Base-by-base conservation (phyloP, 2,113 vertebrate species). In the Donacobius atricapilla region DNA sequence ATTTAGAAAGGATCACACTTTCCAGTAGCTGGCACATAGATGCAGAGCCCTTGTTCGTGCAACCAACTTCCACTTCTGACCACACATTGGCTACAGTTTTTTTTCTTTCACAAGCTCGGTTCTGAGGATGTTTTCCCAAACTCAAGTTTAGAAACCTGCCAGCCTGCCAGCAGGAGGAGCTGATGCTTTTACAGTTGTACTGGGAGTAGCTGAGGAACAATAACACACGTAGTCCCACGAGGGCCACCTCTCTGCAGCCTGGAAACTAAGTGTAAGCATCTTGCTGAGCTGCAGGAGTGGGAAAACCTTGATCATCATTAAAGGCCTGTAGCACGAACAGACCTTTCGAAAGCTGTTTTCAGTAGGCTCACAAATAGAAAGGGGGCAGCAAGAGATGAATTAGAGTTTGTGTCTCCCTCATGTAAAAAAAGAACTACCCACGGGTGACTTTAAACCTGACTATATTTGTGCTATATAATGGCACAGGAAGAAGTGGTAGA, bases 121-220 rank as follows among this genome's bases (percentile, higher is more conserved):
- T 80, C 51, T 28, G 27, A 75, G 16, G 30, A 6, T 13, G 7
- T 35, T 56, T 35, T 50, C 37, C 19, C n/a, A 25, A 78, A 35
- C 6, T 25, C 23, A 24, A 56, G 3, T 58, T 78, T 15, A 69
- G 54, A 87, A 84, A 53, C 37, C 42, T 1, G 6, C 57, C 37
- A 60, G 87, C 23, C 56, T 72, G 80, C 95, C 96, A 96, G 83
- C 82, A 97, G 97, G 93, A 91, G 95, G 97, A 94, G 95, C 86
- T 91, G 78, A 22, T 63, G 83, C 60, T 70, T 87, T 89, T 80
- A 73, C 14, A 56, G 27, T 30, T 73, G 37, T 5, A 10, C n/a
- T 31, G 42, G 50, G 76, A 85, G 42, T 7, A 77, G 70, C 10
- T 53, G 21, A 24, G 63, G 5, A 42, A 48, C 56, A 83, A 0